These are phyloP conservation scores for Drosophila nikananu DNA, from an alignment of 1,140 invertebrate genomes.

Conservation along the genomic window DNA sequence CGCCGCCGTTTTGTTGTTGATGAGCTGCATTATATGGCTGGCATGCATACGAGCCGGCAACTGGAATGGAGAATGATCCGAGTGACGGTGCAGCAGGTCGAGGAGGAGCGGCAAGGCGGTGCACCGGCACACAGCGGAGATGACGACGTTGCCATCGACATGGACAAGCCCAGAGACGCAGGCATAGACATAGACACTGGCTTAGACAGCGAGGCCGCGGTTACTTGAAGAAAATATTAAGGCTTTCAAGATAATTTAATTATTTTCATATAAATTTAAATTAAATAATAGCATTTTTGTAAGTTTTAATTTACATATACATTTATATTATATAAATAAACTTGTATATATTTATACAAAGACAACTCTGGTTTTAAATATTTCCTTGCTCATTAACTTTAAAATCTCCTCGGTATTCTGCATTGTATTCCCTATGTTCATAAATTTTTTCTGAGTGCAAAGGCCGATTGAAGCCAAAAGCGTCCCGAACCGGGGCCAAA, in stretches of 20 bases:
- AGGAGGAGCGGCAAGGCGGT: slow-evolving; percentile 16
- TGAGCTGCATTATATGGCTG: slow-evolving; percentile 81
- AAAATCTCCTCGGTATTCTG: background rate
- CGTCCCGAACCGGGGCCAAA: slow-evolving; percentile 27
- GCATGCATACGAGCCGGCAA: slow-evolving; percentile 62
- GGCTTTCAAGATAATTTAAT: background rate
- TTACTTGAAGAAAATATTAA: slow-evolving; percentile 12
- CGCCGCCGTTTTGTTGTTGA: slow-evolving; percentile 66
- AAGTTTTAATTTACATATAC: background rate
- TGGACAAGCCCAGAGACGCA: slow-evolving; percentile 31
- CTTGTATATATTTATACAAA: no score
- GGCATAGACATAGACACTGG: slow-evolving; percentile 38
- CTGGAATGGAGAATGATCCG: slow-evolving; percentile 19
- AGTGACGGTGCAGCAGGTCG: background rate
- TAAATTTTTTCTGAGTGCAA: slow-evolving; percentile 23
- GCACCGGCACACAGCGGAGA: slow-evolving; percentile 33
- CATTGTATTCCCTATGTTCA: background rate
- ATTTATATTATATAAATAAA: no score
- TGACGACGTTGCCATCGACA: slow-evolving; percentile 55
- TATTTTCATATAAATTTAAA: background rate
- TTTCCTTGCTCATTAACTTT: no score
- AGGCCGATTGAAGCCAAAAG: slow-evolving; percentile 40
- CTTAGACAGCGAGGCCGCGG: slow-evolving; percentile 51
- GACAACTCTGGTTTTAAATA: no score
- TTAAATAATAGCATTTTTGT: background rate